phyloP scores from a whole-genome alignment of 2,797 vertebrate genomes.

The Microchirus variegatus region DNA sequence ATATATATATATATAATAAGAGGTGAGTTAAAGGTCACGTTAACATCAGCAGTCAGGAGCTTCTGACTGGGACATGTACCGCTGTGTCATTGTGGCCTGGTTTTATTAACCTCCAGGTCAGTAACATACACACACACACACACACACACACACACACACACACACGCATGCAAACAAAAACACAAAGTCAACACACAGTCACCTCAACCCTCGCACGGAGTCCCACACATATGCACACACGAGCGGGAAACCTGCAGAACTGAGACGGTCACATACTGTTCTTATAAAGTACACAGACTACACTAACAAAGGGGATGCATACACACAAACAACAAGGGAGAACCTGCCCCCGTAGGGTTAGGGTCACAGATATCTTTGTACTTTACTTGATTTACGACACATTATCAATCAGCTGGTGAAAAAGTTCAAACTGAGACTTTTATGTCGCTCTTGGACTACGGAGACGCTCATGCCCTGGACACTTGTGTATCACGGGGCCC shows the following conservation, averaged over 20 bases:
- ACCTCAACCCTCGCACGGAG: no score
- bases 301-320: neutral
- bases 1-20: no score
- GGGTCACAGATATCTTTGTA: no score
- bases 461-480: no score
- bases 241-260: neutral
- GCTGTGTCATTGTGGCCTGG: constrained; percentile 10
- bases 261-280: constrained; percentile 14
- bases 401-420: no score
- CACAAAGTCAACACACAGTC: constrained; percentile 1
- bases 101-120: constrained; percentile 51
- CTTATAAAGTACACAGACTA: constrained; percentile 7
- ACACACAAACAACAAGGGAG: no score
- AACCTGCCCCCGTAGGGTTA: no score
- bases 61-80: constrained; percentile 39
- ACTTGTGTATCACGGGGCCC: no score
- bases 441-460: no score
- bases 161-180: constrained; percentile 31
- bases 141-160: constrained; percentile 29
- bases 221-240: neutral
- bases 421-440: no score
- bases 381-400: no score
- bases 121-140: constrained; percentile 29
- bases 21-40: constrained; percentile 55
- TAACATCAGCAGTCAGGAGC: constrained; percentile 52